Evolutionary conservation across 2,888 invertebrate genomes (phyloP).

Genomic region (Trachelus troglodyta): DNA sequence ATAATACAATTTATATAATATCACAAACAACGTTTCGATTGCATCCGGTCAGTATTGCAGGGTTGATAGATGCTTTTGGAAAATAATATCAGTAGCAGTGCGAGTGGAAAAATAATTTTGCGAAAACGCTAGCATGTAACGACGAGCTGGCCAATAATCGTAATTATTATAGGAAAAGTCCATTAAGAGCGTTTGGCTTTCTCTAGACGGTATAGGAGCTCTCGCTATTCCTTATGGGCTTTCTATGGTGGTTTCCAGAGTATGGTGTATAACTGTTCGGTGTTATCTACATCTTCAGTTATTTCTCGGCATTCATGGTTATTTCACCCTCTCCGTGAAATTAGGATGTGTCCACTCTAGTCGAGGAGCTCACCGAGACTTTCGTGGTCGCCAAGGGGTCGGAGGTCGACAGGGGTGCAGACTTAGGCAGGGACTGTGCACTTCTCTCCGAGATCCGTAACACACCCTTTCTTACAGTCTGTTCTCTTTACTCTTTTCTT

Average conservation of each 20-base stretch:
- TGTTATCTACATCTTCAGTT: slow-evolving; percentile 6
- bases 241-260: not conserved
- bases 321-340: slow-evolving; percentile 22
- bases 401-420: slow-evolving; percentile 4
- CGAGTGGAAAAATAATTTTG: not conserved
- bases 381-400: not conserved
- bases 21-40: not conserved
- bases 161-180: not conserved
- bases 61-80: not conserved
- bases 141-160: not conserved
- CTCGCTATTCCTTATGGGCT: not conserved
- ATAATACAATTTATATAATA: not conserved
- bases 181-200: not conserved
- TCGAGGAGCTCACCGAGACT: not conserved
- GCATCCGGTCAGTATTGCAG: not conserved
- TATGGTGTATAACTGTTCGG: not conserved
- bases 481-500: not conserved
- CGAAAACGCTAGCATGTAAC: not conserved
- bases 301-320: slow-evolving; percentile 9
- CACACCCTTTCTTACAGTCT: not conserved
- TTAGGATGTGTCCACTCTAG: slow-evolving; percentile 25
- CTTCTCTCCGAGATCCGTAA: slow-evolving; percentile 35
- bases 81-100: not conserved
- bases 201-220: not conserved
- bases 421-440: slow-evolving; percentile 22